These are phyloP conservation scores for Thamnophis sirtalis DNA, from an alignment of 2,113 vertebrate genomes.

Conservation along the genomic window DNA sequence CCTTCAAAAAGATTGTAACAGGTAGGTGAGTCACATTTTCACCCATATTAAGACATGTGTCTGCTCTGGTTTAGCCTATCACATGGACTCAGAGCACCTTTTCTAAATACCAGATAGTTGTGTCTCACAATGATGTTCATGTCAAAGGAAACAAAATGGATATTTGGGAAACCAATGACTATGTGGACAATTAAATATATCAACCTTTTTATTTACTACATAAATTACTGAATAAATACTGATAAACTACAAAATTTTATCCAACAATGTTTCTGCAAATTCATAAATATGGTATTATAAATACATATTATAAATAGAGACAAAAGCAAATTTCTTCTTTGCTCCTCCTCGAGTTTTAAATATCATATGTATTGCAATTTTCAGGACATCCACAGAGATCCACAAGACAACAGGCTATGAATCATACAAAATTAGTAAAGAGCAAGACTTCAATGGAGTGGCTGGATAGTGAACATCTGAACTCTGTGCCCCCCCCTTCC, in stretches of 20 bases:
- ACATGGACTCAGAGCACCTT: not conserved
- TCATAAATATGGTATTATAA: conserved; percentile 56
- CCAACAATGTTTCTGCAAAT: not conserved
- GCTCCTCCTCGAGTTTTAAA: not conserved
- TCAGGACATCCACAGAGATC: not conserved
- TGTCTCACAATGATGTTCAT: not conserved
- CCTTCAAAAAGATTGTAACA: not conserved
- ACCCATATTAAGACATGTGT: not conserved
- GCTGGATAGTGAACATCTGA: not conserved
- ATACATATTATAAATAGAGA: conserved; percentile 56
- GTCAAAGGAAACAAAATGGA: not conserved
- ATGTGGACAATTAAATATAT: not conserved
- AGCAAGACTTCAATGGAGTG: not conserved
- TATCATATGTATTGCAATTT: not conserved
- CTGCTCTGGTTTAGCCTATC: not conserved
- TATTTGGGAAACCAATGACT: not conserved
- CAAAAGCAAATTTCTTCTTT: not conserved
- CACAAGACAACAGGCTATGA: not conserved
- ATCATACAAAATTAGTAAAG: not conserved
- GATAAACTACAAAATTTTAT: not conserved
- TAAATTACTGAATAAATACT: conserved; percentile 63
- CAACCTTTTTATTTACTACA: conserved; percentile 45
- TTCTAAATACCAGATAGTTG: not conserved
- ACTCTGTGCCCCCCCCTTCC: not conserved
- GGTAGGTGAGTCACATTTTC: not conserved